Evolutionary conservation across 2,797 vertebrate genomes (phyloP).

Genomic region (Pseudochromis fuscus): DNA sequence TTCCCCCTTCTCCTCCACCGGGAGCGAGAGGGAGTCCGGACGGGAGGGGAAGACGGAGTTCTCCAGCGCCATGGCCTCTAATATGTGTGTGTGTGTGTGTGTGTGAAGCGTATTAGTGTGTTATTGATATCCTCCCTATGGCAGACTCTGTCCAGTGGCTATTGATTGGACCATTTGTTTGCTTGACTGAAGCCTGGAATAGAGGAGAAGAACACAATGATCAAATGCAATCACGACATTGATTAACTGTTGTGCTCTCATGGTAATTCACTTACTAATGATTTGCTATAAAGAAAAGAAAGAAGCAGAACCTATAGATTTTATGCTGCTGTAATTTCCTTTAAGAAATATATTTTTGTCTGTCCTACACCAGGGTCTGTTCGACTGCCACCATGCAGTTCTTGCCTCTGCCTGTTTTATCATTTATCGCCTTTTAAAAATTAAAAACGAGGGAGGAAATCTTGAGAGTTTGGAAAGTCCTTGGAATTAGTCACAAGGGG

Average conservation of each 20-base stretch:
- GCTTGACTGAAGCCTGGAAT: conserved; percentile 74
- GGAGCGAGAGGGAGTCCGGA: conserved; percentile 84
- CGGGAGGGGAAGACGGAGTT: conserved; percentile 84
- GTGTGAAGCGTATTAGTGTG: conserved; percentile 58
- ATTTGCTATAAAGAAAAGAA: not conserved
- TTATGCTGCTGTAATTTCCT: conserved; percentile 1
- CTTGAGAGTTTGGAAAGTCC: not conserved
- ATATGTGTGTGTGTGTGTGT: conserved; percentile 17
- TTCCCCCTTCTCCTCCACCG: conserved; percentile 81
- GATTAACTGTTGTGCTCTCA: conserved; percentile 28
- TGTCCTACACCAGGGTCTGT: no score
- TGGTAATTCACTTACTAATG: conserved; percentile 21
- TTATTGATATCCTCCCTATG: conserved; percentile 70
- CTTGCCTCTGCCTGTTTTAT: not conserved
- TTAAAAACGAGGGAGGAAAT: not conserved
- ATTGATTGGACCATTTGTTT: conserved; percentile 80
- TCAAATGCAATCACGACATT: conserved; percentile 24
- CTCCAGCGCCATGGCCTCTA: conserved; percentile 88
- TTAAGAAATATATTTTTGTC: no score
- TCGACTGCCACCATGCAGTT: no score
- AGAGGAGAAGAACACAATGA: conserved; percentile 51
- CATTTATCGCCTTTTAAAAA: not conserved
- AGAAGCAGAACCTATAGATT: no score
- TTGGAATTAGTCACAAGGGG: not conserved
- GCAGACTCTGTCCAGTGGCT: conserved; percentile 66